Percentiles rank a stretch among this genome's conserved stretches.
Evolutionary conservation across 2,797 vertebrate genomes (phyloP).

Genomic region (Acridotheres tristis): DNA sequence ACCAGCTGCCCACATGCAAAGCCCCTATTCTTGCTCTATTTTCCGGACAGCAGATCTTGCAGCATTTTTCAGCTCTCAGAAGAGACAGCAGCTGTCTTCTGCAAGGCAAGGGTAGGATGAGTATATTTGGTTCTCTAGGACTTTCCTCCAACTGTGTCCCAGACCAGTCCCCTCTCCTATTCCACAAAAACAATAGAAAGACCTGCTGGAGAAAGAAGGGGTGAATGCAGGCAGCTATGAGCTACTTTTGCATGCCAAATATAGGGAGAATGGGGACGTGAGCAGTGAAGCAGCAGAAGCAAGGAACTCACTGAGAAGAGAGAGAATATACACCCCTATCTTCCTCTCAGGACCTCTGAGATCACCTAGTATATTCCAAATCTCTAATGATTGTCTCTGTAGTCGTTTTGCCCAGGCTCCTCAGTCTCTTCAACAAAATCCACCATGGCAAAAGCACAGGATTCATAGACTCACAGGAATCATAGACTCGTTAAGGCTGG

Average conservation of each 20-base stretch:
- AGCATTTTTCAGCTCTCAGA: not conserved
- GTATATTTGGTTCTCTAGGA: not conserved
- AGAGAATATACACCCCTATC: not conserved
- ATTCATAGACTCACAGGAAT: not conserved
- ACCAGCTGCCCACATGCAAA: not conserved
- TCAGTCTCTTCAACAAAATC: not conserved
- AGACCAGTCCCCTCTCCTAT: not conserved
- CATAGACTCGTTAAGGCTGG: accelerated
- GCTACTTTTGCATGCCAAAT: not conserved
- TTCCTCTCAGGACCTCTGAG: not conserved
- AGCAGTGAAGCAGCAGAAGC: not conserved
- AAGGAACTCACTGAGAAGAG: not conserved
- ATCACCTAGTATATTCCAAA: not conserved
- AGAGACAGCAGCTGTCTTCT: not conserved
- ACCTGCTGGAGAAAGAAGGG: not conserved
- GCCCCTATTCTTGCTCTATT: not conserved
- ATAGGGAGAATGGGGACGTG: not conserved
- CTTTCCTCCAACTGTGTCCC: not conserved
- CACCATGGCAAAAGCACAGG: not conserved
- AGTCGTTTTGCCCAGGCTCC: not conserved
- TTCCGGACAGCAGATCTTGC: not conserved
- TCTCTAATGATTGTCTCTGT: not conserved
- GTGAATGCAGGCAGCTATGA: not conserved
- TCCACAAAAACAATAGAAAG: not conserved
- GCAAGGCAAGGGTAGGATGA: not conserved